These are phyloP conservation scores for Julus scanicus DNA, from an alignment of 2,888 invertebrate genomes.

Conservation along the genomic window DNA sequence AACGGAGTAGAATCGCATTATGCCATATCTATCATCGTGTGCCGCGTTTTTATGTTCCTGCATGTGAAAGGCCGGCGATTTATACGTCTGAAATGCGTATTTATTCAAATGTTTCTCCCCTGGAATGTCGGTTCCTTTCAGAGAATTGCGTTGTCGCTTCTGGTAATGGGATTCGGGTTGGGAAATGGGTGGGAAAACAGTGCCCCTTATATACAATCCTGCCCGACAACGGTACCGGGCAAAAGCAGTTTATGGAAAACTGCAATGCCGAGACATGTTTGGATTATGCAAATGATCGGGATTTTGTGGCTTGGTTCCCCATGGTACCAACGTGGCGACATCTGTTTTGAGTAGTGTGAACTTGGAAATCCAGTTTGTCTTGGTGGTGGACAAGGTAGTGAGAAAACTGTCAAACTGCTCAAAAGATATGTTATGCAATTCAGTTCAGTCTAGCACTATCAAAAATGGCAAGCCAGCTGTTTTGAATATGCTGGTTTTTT, in stretches of 20 bases:
- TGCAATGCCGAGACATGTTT: not conserved
- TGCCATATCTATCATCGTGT: slow-evolving; percentile 31
- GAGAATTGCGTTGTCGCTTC: slow-evolving; percentile 18
- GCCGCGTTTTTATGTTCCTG: not conserved
- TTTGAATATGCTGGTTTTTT: no score
- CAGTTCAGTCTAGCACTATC: no score
- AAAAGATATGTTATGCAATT: no score
- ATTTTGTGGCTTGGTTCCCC: not conserved
- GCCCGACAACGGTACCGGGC: not conserved
- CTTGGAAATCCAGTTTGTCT: not conserved
- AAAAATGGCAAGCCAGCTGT: no score
- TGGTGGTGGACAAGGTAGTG: no score
- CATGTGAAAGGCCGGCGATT: slow-evolving; percentile 22
- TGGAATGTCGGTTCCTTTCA: not conserved
- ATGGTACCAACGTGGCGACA: not conserved
- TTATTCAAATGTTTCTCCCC: slow-evolving; percentile 35
- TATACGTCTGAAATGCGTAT: not conserved
- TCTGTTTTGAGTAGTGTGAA: not conserved
- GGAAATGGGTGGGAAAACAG: not conserved
- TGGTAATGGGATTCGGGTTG: not conserved
- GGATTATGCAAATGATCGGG: not conserved
- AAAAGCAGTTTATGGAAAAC: not conserved
- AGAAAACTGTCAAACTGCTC: no score
- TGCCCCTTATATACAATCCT: not conserved
- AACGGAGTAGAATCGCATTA: not conserved